phyloP scores from a whole-genome alignment of 2,113 vertebrate species.

The Empidonax alnorum region DNA sequence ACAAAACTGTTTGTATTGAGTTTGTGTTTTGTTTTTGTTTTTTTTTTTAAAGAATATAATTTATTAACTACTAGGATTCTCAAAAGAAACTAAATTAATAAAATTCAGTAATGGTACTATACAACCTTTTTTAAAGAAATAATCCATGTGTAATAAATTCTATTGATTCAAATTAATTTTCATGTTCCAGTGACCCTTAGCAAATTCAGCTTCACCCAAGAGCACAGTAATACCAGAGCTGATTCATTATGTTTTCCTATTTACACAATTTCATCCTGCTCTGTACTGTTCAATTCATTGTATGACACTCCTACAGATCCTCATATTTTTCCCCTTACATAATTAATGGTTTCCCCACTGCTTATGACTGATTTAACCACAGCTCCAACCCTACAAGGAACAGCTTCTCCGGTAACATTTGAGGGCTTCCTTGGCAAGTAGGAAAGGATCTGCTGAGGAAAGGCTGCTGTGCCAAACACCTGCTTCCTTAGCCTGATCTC shows the following conservation, averaged over 20 bases:
- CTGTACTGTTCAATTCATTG: background rate
- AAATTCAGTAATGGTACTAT: background rate
- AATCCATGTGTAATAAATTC: background rate
- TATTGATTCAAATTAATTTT: constrained; percentile 34
- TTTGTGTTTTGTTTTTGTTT: too few relatives aligned
- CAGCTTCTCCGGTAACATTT: background rate
- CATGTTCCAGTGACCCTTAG: background rate
- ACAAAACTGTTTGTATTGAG: background rate
- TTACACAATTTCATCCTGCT: background rate
- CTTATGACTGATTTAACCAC: background rate
- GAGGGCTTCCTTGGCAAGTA: background rate
- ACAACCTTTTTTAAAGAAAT: background rate
- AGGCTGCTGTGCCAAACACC: background rate
- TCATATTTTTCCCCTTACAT: background rate
- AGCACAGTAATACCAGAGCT: background rate
- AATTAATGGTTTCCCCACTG: background rate
- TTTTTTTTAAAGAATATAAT: background rate
- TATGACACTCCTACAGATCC: background rate
- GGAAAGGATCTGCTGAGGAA: background rate
- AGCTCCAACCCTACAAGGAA: background rate
- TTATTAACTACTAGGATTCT: background rate
- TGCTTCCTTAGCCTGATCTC: background rate
- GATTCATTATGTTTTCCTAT: background rate
- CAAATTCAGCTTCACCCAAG: constrained; percentile 13
- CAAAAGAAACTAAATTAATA: background rate